Conservation (phyloP, 2,888 invertebrate species). For the Drosophila robusta region DNA sequence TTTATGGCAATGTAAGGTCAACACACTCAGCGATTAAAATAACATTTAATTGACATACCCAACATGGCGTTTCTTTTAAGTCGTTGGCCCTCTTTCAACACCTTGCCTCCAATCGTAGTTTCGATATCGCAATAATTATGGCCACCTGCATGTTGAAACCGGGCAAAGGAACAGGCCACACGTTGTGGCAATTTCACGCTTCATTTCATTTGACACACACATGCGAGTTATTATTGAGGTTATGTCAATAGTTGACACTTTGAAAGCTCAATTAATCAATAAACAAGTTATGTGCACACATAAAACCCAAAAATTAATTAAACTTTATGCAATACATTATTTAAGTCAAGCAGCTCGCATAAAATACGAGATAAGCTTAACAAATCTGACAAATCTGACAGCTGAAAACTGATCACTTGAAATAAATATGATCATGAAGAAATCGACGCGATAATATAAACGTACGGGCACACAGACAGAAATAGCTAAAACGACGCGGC, state of each 20-base stretch:
- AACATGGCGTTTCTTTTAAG: conserved; percentile 37
- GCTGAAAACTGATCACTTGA: too few species aligned
- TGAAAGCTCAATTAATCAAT: too few species aligned
- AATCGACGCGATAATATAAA: too few species aligned
- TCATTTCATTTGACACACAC: conserved; percentile 22
- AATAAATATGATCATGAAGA: too few species aligned
- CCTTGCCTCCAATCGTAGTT: conserved; percentile 8
- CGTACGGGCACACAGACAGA: too few species aligned
- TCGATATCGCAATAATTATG: conserved; percentile 9
- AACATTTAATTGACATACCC: conserved; percentile 18
- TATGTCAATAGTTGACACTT: not conserved
- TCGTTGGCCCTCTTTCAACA: conserved; percentile 8
- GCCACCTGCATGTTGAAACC: conserved; percentile 18
- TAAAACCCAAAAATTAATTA: too few species aligned
- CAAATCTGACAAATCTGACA: too few species aligned
- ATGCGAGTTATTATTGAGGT: not conserved
- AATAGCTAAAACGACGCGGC: too few species aligned
- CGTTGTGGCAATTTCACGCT: conserved; percentile 47
- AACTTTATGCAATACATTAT: too few species aligned
- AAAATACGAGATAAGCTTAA: too few species aligned
- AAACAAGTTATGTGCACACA: too few species aligned
- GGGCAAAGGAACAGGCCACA: not conserved
- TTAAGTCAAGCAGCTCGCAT: too few species aligned
- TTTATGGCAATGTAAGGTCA: conserved; percentile 44
- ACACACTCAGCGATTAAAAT: conserved; percentile 58